phyloP scores from a whole-genome alignment of 2,888 invertebrate species.

The Calameuta pallipes region DNA sequence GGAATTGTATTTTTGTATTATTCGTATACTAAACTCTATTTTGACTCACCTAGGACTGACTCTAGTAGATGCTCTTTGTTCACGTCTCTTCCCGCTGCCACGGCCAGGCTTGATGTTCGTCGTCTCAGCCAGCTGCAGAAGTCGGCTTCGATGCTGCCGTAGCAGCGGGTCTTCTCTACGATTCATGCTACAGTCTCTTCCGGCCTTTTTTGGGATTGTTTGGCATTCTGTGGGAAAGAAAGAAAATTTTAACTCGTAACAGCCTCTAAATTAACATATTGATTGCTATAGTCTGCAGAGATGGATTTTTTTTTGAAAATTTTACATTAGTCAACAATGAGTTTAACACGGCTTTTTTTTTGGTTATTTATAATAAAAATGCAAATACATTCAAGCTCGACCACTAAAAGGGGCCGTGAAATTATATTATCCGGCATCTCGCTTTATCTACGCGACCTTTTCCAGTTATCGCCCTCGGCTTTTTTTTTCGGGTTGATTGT shows the following conservation, averaged over 20 bases:
- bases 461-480: neutral
- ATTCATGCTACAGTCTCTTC: constrained; percentile 57
- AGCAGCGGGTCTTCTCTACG: constrained; percentile 68
- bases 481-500: neutral
- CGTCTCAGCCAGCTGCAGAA: constrained; percentile 68
- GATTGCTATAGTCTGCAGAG: neutral
- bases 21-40: neutral
- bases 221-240: constrained; percentile 30
- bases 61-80: constrained; percentile 60
- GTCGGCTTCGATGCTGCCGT: constrained; percentile 66
- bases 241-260: neutral
- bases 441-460: neutral
- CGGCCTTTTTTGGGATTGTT: constrained; percentile 28
- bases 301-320: neutral
- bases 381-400: neutral
- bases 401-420: neutral
- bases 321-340: neutral
- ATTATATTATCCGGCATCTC: neutral
- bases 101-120: constrained; percentile 59
- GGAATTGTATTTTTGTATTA: neutral
- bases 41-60: constrained; percentile 46
- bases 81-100: constrained; percentile 60
- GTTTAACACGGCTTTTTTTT: neutral
- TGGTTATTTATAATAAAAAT: neutral
- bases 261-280: neutral